A percentile compares a stretch with the other conserved stretches of the same genome.
Conservation (phyloP, 2,888 invertebrate genomes). For the Tiliacea aurago region DNA sequence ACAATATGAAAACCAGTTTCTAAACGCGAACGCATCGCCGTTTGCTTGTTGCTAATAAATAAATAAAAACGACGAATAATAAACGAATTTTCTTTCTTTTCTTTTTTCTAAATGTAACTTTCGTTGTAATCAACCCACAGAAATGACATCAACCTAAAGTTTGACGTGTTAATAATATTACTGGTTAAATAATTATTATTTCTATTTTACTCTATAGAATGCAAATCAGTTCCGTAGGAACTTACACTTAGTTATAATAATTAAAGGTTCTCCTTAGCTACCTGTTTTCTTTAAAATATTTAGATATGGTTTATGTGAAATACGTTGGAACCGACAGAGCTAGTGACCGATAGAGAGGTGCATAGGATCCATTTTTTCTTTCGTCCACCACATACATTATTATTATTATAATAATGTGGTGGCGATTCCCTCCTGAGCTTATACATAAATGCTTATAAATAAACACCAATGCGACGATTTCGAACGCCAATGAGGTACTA, state of each 20-base stretch:
- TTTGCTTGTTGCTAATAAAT: conserved; percentile 46
- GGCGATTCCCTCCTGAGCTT: conserved; percentile 19
- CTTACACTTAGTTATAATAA: conserved; percentile 54
- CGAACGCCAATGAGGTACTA: conserved; percentile 27
- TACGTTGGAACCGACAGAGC: conserved; percentile 65
- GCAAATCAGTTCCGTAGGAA: conserved; percentile 86
- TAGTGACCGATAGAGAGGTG: conserved; percentile 72
- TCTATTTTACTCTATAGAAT: conserved; percentile 80
- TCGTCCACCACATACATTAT: conserved; percentile 20
- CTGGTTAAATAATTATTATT: conserved; percentile 66
- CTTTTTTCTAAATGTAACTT: conserved; percentile 64
- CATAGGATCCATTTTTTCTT: conserved; percentile 39
- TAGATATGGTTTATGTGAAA: conserved; percentile 39
- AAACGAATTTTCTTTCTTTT: too few relatives aligned
- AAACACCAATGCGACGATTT: conserved; percentile 26
- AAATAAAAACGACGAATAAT: neutral
- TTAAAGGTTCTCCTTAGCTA: conserved; percentile 79
- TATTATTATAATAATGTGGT: conserved; percentile 18
- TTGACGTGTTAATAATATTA: conserved; percentile 59
- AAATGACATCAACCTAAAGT: conserved; percentile 66
- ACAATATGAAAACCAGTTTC: conserved; percentile 60
- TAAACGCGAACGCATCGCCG: conserved; percentile 36
- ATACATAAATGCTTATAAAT: conserved; percentile 42
- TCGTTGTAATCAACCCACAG: conserved; percentile 87
- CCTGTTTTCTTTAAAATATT: conserved; percentile 82